These are phyloP conservation scores for Odontophorus gujanensis DNA, from an alignment of 2,113 vertebrate genomes.

Conservation along the genomic window DNA sequence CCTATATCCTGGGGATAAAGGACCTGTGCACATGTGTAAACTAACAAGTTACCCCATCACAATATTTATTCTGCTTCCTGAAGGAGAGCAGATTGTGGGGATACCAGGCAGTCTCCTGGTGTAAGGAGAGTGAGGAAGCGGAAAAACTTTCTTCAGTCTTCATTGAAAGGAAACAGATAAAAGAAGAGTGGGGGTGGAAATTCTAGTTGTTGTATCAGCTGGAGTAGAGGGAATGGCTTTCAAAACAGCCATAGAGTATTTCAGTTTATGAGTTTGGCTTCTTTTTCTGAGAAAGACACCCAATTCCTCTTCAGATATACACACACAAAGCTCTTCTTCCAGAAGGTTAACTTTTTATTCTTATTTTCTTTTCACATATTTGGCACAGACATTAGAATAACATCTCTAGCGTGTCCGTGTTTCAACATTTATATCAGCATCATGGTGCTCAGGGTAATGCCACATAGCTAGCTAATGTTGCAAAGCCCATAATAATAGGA, in stretches of 20 bases:
- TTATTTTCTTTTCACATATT: slow-evolving; percentile 12
- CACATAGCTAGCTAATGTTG: not conserved
- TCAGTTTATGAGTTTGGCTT: not conserved
- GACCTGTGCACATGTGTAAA: not conserved
- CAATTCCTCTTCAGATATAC: not conserved
- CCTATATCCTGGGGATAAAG: not conserved
- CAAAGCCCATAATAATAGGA: not conserved
- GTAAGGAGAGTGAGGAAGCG: not conserved
- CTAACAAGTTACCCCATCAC: not conserved
- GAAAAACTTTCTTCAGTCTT: slow-evolving; percentile 47
- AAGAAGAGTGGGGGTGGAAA: not conserved
- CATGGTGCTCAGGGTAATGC: not conserved
- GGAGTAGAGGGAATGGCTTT: not conserved
- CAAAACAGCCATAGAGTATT: not conserved
- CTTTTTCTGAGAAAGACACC: not conserved
- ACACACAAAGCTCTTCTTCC: not conserved
- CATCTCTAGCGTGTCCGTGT: not conserved
- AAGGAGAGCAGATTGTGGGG: not conserved
- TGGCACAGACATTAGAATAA: not conserved
- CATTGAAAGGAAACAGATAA: slow-evolving; percentile 49
- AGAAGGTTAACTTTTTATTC: not conserved
- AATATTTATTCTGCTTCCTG: not conserved
- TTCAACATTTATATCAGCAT: not conserved
- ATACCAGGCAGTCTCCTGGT: not conserved
- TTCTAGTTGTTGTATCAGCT: slow-evolving; percentile 33